Evolutionary conservation across 2,888 invertebrate species (phyloP).

Genomic region (Machimus rusticus): DNA sequence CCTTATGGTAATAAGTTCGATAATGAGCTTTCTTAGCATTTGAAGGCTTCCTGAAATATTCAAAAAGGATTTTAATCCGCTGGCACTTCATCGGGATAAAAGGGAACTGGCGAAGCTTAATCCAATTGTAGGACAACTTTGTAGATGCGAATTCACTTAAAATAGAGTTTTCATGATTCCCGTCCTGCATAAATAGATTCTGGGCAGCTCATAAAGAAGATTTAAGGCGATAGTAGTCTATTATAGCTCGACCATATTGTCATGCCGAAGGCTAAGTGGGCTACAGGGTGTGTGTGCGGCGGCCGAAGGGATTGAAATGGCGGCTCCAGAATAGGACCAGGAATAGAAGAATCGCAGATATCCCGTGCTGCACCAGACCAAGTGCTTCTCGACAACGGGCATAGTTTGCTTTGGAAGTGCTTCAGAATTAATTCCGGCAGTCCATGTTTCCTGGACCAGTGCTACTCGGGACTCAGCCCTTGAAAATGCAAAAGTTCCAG

Average conservation of each 20-base stretch:
- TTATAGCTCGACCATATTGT: slow-evolving; percentile 40
- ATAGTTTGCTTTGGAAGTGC: slow-evolving; percentile 40
- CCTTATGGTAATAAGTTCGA: slow-evolving; percentile 6
- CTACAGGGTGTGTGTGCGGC: slow-evolving; percentile 6
- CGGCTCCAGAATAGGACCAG: not conserved
- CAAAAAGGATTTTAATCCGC: not conserved
- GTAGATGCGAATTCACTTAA: slow-evolving; percentile 40
- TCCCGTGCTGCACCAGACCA: not conserved
- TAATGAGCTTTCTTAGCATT: slow-evolving; percentile 9
- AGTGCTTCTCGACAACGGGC: slow-evolving; percentile 32
- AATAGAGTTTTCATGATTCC: slow-evolving; percentile 39
- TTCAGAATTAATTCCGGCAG: slow-evolving; percentile 37
- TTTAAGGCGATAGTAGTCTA: slow-evolving; percentile 40
- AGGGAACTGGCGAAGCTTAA: slow-evolving; percentile 34
- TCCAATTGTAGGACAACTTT: slow-evolving; percentile 42
- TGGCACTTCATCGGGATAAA: slow-evolving; percentile 4
- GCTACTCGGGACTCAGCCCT: slow-evolving; percentile 15
- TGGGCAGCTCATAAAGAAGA: slow-evolving; percentile 39
- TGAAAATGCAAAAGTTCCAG: slow-evolving; percentile 33
- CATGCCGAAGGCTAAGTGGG: slow-evolving; percentile 6
- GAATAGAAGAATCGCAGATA: slow-evolving; percentile 26
- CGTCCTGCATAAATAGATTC: slow-evolving; percentile 40
- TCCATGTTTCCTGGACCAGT: slow-evolving; percentile 37
- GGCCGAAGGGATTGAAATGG: not conserved
- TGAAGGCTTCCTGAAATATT: not conserved